phyloP scores from a whole-genome alignment of 2,888 invertebrate genomes.

The Subacronicta megacephala region DNA sequence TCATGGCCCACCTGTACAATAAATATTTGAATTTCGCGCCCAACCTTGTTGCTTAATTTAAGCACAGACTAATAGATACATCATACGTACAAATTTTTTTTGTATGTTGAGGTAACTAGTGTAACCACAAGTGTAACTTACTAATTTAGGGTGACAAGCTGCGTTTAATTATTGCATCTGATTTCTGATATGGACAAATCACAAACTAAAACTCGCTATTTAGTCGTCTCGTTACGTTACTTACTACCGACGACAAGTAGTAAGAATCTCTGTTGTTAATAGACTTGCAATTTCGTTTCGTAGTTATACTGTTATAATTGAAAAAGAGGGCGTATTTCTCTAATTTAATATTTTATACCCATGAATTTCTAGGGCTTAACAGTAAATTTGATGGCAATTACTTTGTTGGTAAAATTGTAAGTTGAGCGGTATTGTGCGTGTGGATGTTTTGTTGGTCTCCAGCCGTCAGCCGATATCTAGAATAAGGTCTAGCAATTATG shows the following conservation, averaged over 20 bases:
- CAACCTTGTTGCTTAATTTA: too few relatives aligned
- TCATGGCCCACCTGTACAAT: too few relatives aligned
- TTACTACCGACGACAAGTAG: conserved; percentile 12
- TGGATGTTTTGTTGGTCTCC: conserved; percentile 32
- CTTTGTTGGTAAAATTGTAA: conserved; percentile 26
- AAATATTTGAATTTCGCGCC: too few relatives aligned
- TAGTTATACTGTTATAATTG: conserved; percentile 52
- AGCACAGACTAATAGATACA: too few relatives aligned
- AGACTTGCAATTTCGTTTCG: conserved; percentile 53
- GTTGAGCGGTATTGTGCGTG: conserved; percentile 31
- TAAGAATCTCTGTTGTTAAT: conserved; percentile 34
- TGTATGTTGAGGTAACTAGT: too few relatives aligned
- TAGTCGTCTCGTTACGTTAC: background rate
- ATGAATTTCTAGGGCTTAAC: conserved; percentile 6
- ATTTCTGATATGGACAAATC: background rate
- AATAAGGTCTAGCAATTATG: conserved; percentile 48
- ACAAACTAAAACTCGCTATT: too few relatives aligned
- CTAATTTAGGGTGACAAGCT: background rate
- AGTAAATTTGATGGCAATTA: conserved; percentile 12
- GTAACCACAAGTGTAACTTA: too few relatives aligned
- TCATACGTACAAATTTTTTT: too few relatives aligned
- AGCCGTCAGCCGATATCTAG: conserved; percentile 30
- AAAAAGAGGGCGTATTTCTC: conserved; percentile 56
- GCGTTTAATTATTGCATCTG: conserved; percentile 32
- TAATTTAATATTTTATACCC: conserved; percentile 22